These are phyloP conservation scores for Myiotriccus ornatus DNA, from an alignment of 2,797 vertebrate genomes.

Conservation along the genomic window DNA sequence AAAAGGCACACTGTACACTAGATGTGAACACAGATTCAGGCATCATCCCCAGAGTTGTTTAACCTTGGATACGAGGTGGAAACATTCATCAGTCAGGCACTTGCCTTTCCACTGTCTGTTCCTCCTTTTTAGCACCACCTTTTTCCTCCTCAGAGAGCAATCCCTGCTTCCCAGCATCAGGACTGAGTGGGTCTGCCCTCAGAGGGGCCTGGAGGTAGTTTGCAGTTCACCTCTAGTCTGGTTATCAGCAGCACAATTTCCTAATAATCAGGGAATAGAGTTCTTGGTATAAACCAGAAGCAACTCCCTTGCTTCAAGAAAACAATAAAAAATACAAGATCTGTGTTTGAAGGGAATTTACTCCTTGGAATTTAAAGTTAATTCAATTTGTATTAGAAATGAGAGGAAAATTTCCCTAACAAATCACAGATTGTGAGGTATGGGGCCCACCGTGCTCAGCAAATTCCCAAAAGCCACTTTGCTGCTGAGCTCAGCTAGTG, in stretches of 20 bases:
- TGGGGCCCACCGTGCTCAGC: background rate
- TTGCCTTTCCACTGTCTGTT: background rate
- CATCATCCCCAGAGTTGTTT: background rate
- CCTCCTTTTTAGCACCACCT: background rate
- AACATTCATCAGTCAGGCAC: background rate
- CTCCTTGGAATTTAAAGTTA: background rate
- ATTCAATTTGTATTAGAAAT: background rate
- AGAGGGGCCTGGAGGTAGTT: background rate
- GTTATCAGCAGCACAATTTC: background rate
- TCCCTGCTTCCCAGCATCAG: background rate
- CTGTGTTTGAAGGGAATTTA: background rate
- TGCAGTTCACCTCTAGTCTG: background rate
- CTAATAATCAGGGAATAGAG: fast-evolving
- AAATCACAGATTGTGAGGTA: fast-evolving
- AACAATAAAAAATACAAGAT: background rate
- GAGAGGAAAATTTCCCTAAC: background rate
- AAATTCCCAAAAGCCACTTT: background rate
- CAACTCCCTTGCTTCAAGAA: background rate
- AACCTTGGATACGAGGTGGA: background rate
- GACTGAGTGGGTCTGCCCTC: fast-evolving
- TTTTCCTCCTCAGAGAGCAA: background rate
- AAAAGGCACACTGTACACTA: fast-evolving
- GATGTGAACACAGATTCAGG: background rate
- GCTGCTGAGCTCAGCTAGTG: background rate
- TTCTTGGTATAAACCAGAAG: background rate